phyloP scores from a whole-genome alignment of 1,140 invertebrate species.

The Bactericera cockerelli region DNA sequence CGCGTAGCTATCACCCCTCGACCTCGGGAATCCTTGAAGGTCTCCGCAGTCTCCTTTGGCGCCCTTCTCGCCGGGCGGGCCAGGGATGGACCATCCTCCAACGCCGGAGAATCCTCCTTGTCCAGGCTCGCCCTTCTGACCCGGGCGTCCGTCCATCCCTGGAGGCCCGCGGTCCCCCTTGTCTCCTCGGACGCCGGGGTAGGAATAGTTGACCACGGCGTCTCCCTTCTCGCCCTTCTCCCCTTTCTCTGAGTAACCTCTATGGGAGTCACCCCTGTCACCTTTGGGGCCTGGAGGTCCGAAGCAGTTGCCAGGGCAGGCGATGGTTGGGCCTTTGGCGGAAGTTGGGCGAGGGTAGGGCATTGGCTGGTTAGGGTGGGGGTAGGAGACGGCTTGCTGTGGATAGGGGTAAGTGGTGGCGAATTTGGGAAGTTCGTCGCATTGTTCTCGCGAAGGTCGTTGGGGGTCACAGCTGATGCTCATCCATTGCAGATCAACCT shows the following conservation, averaged over 20 bases:
- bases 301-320: too few species aligned
- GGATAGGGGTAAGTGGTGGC: too few species aligned
- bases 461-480: not conserved
- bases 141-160: conserved; percentile 43
- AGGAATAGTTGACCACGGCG: conserved; percentile 17
- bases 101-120: conserved; percentile 36
- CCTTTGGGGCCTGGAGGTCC: not conserved
- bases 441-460: not conserved
- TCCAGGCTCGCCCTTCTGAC: conserved; percentile 44
- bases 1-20: conserved; percentile 43
- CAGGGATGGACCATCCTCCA: conserved; percentile 27
- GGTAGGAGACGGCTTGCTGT: too few species aligned
- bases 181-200: conserved; percentile 40
- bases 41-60: conserved; percentile 48
- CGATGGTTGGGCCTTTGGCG: not conserved
- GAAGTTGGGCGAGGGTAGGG: not conserved
- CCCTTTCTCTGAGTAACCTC: too few species aligned
- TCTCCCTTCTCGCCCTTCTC: too few species aligned
- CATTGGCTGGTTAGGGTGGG: too few species aligned
- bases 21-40: conserved; percentile 53
- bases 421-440: not conserved
- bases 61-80: conserved; percentile 40
- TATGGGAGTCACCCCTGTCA: not conserved
- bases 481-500: conserved; percentile 4
- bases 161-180: conserved; percentile 35